Percentiles rank a stretch among this genome's conserved stretches.
phyloP scores from a whole-genome alignment of 2,797 vertebrate genomes.

The Tamandua tetradactyla region DNA sequence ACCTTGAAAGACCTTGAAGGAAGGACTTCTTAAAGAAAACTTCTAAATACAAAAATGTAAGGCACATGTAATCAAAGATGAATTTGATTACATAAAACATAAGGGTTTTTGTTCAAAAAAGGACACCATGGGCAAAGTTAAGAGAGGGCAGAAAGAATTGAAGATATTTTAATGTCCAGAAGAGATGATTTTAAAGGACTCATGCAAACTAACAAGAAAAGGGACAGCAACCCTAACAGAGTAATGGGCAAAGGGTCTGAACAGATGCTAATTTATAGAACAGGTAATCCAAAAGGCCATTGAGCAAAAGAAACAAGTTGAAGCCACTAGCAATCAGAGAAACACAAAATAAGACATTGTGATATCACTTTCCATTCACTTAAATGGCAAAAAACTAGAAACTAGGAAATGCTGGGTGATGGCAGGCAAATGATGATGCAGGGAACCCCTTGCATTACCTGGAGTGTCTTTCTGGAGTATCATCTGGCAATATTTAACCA shows the following conservation, averaged over 20 bases:
- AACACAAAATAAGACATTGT: accelerated
- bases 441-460: accelerated
- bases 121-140: accelerated
- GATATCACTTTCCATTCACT: background rate
- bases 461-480: background rate
- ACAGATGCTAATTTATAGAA: background rate
- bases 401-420: accelerated
- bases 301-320: accelerated
- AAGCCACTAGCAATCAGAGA: accelerated
- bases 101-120: background rate
- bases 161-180: accelerated
- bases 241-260: too few species aligned
- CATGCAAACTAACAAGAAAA: background rate
- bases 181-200: background rate
- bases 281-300: background rate
- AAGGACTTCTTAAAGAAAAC: background rate
- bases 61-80: background rate
- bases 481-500: too few species aligned
- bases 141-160: background rate
- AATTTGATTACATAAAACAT: background rate
- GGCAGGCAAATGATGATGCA: accelerated
- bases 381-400: background rate
- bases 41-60: background rate
- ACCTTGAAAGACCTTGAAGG: background rate
- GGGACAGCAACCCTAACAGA: too few species aligned